Evolutionary conservation across 1,140 invertebrate genomes (phyloP).

Genomic region (Atta cephalotes): DNA sequence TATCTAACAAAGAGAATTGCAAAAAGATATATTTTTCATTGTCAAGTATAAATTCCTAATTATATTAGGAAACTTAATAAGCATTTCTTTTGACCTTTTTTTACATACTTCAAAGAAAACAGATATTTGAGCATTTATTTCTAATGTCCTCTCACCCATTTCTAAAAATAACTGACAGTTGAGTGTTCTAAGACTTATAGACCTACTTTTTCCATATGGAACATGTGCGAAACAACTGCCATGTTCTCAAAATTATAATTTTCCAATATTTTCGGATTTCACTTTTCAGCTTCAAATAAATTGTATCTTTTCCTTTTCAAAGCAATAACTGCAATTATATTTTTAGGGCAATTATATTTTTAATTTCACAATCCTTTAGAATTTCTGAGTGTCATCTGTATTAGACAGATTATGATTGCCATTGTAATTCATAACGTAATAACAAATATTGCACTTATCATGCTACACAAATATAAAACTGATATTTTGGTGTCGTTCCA

Average conservation of each 20-base stretch:
- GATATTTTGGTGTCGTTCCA: constrained; percentile 62
- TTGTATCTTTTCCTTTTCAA: not conserved
- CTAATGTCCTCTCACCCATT: not conserved
- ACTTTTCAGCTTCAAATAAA: not conserved
- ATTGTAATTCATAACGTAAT: not conserved
- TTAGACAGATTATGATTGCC: not conserved
- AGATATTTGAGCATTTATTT: not conserved
- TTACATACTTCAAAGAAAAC: not conserved
- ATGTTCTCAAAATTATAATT: not conserved
- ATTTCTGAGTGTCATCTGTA: not conserved
- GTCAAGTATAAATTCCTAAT: not conserved
- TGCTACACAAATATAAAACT: constrained; percentile 53
- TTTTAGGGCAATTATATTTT: not conserved
- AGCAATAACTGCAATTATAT: not conserved
- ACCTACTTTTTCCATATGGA: not conserved
- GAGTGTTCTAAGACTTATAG: too few species aligned
- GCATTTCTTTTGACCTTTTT: not conserved
- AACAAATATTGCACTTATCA: constrained; percentile 46
- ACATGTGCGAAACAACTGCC: not conserved
- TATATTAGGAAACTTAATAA: not conserved
- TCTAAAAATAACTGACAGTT: not conserved
- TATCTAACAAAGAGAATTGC: not conserved
- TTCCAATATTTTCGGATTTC: not conserved
- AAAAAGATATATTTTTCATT: not conserved
- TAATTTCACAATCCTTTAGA: not conserved